Percentiles rank a stretch among this genome's conserved stretches.
phyloP scores from a whole-genome alignment of 2,888 invertebrate species.

The Erebia ligea region DNA sequence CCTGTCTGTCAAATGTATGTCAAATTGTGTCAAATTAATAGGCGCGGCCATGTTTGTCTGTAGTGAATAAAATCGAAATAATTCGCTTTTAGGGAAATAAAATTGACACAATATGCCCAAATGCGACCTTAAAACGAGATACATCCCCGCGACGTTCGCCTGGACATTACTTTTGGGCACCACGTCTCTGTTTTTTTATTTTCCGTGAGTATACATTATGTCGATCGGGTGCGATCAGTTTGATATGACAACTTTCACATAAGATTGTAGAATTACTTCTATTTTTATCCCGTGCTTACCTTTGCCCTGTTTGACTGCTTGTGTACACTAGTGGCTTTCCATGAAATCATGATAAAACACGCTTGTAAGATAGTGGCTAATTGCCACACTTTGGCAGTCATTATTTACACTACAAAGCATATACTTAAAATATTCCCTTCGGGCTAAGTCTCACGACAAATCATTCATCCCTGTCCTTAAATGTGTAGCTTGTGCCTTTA shows the following conservation, averaged over 20 bases:
- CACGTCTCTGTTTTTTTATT: slow-evolving; percentile 97
- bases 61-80: slow-evolving; percentile 77
- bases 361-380: slow-evolving; percentile 14
- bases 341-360: slow-evolving; percentile 23
- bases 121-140: slow-evolving; percentile 98
- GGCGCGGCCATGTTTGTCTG: slow-evolving; percentile 86
- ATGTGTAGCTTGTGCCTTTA: slow-evolving; percentile 40
- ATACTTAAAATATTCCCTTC: slow-evolving; percentile 34
- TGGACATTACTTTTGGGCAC: slow-evolving; percentile 97
- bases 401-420: slow-evolving; percentile 40
- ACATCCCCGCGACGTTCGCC: slow-evolving; percentile 99
- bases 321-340: slow-evolving; percentile 40
- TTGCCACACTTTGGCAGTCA: slow-evolving; percentile 28
- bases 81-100: slow-evolving; percentile 76
- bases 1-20: slow-evolving; percentile 58
- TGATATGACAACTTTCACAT: slow-evolving; percentile 80
- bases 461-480: slow-evolving; percentile 28
- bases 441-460: slow-evolving; percentile 31
- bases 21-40: slow-evolving; percentile 71
- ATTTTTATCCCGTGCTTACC: slow-evolving; percentile 68
- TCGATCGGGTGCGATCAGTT: slow-evolving; percentile 68
- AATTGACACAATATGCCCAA: slow-evolving; percentile 91
- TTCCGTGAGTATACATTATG: slow-evolving; percentile 93
- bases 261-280: slow-evolving; percentile 70
- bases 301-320: slow-evolving; percentile 55